Percentiles rank a stretch among this genome's conserved stretches.
Conservation (phyloP, 1,140 invertebrate species). For the Dendroctonus ponderosae region DNA sequence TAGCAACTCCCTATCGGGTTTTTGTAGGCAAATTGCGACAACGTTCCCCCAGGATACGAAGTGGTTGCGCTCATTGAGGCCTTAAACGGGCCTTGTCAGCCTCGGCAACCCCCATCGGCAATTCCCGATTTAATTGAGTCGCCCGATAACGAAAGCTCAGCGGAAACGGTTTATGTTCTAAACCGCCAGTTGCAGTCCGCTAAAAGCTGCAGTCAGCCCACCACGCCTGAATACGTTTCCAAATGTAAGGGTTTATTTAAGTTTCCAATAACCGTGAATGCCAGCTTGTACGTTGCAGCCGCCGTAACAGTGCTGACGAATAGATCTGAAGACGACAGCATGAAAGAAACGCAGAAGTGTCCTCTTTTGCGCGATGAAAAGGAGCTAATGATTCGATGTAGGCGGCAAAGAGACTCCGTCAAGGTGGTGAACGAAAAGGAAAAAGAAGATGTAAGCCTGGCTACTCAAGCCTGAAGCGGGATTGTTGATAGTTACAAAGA, state of each 20-base stretch:
- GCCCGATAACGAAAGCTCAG: conserved; percentile 49
- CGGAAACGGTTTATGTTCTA: conserved; percentile 65
- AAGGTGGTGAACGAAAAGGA: conserved; percentile 61
- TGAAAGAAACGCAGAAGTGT: conserved; percentile 52
- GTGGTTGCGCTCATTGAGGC: conserved; percentile 96
- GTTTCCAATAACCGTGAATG: conserved; percentile 21
- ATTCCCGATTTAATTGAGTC: conserved; percentile 55
- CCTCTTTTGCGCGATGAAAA: conserved; percentile 47
- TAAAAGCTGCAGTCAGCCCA: conserved; percentile 43
- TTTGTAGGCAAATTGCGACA: conserved; percentile 61
- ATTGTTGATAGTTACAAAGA: background rate
- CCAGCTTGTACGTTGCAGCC: conserved; percentile 52
- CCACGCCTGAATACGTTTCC: conserved; percentile 52
- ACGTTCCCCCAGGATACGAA: conserved; percentile 91
- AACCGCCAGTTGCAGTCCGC: conserved; percentile 57
- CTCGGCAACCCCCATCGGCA: conserved; percentile 57
- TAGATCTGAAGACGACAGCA: conserved; percentile 56
- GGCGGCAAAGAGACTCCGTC: conserved; percentile 52
- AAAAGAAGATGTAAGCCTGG: conserved; percentile 53
- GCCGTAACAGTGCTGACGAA: conserved; percentile 63
- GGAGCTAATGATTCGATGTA: conserved; percentile 50
- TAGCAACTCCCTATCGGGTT: too few relatives aligned
- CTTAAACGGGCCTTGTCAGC: conserved; percentile 86
- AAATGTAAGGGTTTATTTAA: conserved; percentile 17
- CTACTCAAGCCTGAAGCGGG: too few relatives aligned